A percentile compares a stretch with the other conserved stretches of the same genome.
These are phyloP conservation scores for Rynchops niger DNA, from an alignment of 2,113 vertebrate genomes.

Conservation along the genomic window DNA sequence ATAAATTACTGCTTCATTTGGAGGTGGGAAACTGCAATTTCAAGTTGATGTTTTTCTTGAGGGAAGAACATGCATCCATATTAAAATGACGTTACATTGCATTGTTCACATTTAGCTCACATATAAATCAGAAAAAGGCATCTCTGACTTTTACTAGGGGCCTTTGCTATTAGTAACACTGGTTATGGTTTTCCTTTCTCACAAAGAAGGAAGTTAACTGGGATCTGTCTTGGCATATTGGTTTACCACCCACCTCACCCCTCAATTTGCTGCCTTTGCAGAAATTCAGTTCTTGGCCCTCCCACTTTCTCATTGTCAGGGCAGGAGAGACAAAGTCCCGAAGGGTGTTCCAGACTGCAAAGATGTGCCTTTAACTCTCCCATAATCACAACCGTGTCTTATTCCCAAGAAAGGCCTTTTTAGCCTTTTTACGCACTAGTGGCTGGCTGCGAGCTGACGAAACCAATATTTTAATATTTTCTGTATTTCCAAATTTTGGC, in stretches of 20 bases:
- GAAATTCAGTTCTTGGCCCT: background rate
- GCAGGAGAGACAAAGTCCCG: background rate
- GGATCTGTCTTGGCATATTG: background rate
- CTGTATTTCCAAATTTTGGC: background rate
- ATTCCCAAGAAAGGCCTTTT: background rate
- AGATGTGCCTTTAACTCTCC: background rate
- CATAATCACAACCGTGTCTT: background rate
- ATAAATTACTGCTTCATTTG: background rate
- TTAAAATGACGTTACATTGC: background rate
- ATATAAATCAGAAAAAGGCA: background rate
- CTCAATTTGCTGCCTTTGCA: background rate
- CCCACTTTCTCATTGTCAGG: background rate
- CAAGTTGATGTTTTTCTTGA: background rate
- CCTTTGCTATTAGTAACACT: background rate
- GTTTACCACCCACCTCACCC: background rate
- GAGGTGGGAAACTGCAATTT: background rate
- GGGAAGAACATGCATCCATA: background rate
- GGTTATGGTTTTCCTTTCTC: background rate
- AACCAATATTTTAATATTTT: background rate
- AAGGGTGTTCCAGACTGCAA: background rate
- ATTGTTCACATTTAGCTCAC: background rate
- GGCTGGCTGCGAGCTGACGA: background rate
- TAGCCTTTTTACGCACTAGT: background rate
- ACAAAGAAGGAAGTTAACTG: background rate
- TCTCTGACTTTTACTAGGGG: background rate